Conservation (phyloP, 2,113 vertebrate species). For the Podiceps cristatus region DNA sequence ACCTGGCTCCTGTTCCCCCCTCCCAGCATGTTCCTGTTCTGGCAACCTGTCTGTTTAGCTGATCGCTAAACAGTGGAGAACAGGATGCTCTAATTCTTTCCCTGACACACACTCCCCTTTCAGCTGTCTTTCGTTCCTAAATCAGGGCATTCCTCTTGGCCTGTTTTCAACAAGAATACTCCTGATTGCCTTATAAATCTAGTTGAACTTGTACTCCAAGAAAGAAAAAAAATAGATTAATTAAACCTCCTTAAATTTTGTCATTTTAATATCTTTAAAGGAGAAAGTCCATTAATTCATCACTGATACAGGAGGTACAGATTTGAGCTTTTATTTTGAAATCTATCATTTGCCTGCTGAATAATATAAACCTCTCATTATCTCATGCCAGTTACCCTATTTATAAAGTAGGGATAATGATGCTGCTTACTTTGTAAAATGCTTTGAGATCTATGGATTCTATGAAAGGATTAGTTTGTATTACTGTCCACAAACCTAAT, state of each 20-base stretch:
- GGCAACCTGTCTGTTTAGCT: background rate
- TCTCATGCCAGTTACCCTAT: background rate
- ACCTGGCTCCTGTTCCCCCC: background rate
- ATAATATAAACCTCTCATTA: background rate
- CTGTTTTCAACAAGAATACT: background rate
- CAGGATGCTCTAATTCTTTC: background rate
- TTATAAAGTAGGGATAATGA: background rate
- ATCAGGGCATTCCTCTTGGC: background rate
- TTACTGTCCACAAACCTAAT: background rate
- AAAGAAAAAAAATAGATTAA: background rate
- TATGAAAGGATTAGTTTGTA: background rate
- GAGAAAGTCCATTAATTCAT: background rate
- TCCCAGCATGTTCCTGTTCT: background rate
- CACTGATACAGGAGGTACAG: background rate
- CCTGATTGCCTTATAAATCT: background rate
- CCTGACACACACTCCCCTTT: background rate
- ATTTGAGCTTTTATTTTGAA: background rate
- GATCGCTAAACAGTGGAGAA: rapidly evolving
- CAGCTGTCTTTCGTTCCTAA: background rate
- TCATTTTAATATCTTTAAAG: background rate
- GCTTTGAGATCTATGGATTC: background rate
- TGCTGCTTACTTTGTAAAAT: background rate
- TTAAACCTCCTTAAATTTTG: background rate
- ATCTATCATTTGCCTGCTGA: background rate
- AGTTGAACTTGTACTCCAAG: background rate